Evolutionary conservation across 2,797 vertebrate species (phyloP).

Genomic region (Mus minutoides): DNA sequence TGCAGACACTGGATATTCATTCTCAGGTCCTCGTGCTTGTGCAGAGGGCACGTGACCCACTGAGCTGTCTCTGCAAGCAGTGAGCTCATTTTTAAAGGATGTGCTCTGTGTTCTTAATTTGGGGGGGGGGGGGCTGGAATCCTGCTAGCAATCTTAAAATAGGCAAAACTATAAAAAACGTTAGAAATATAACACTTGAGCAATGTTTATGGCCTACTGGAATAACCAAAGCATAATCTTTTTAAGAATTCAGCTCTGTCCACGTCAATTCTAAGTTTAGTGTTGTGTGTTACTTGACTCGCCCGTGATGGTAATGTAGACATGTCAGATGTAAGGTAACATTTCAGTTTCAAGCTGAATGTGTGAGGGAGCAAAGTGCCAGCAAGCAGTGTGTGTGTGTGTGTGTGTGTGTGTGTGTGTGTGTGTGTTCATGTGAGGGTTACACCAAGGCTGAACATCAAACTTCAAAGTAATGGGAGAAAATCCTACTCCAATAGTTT

Average conservation of each 20-base stretch:
- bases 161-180: constrained; percentile 38
- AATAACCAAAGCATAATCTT: not conserved
- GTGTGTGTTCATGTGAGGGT: not conserved
- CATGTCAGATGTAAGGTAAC: not conserved
- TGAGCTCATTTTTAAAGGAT: not conserved
- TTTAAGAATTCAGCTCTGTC: not conserved
- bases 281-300: not conserved
- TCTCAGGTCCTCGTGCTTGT: not conserved
- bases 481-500: constrained; percentile 6
- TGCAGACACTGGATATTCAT: not conserved
- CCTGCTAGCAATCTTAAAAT: not conserved
- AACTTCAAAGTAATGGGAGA: constrained; percentile 33
- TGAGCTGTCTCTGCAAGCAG: not conserved
- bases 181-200: not conserved
- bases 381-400: not conserved
- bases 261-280: not conserved
- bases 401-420: not conserved
- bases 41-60: no score
- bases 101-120: not conserved
- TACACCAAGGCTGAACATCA: not conserved
- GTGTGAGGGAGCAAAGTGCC: not conserved
- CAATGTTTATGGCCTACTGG: not conserved
- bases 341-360: constrained; percentile 33
- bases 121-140: not conserved
- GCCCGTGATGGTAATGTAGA: not conserved